Evolutionary conservation across 2,888 invertebrate genomes (phyloP).

Genomic region (Pseudococcus longispinus): DNA sequence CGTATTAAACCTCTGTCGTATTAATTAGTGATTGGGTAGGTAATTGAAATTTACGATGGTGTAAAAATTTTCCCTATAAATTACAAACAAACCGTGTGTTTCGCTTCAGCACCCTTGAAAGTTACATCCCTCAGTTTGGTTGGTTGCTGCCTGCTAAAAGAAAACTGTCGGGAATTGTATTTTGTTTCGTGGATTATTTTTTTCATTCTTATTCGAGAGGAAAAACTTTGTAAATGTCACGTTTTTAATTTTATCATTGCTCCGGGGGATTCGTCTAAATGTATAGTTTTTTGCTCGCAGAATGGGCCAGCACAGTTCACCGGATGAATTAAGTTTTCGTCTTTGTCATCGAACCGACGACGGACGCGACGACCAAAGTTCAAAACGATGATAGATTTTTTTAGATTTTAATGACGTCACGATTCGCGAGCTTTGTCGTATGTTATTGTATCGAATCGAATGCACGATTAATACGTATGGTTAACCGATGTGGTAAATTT

Average conservation of each 20-base stretch:
- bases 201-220: neutral
- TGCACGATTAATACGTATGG: neutral
- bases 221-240: conserved; percentile 22
- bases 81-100: neutral
- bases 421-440: neutral
- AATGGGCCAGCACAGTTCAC: neutral
- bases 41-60: conserved; percentile 8
- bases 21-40: neutral
- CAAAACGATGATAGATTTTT: neutral
- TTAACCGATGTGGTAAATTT: neutral
- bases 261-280: neutral
- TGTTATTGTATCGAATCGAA: neutral
- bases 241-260: conserved; percentile 20
- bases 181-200: neutral
- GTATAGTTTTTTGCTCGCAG: neutral
- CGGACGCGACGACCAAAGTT: too few relatives aligned
- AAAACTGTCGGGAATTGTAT: conserved; percentile 4
- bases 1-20: neutral
- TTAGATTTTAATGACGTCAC: neutral
- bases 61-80: too few relatives aligned
- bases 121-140: neutral
- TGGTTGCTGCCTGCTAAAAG: neutral
- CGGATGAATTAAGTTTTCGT: conserved; percentile 1
- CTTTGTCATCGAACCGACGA: neutral
- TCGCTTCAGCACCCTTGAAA: conserved; percentile 23